phyloP scores from a whole-genome alignment of 2,888 invertebrate genomes.

The Caenorhabditis angaria region DNA sequence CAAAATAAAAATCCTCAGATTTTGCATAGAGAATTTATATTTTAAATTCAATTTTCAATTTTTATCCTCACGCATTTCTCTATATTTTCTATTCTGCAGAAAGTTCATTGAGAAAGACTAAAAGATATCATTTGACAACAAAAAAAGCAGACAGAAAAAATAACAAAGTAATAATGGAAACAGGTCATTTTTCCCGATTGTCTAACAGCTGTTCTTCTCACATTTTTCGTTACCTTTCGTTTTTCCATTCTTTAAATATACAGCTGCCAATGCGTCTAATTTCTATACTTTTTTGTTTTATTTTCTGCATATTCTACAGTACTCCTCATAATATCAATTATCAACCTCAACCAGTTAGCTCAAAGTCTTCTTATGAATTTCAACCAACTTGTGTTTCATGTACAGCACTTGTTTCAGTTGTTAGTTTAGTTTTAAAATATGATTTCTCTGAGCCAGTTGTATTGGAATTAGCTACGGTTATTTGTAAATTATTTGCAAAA shows the following conservation, averaged over 20 bases:
- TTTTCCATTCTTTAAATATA: not conserved
- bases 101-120: too few species aligned
- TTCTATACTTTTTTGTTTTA: not conserved
- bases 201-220: not conserved
- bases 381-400: constrained; percentile 34
- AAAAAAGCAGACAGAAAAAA: not conserved
- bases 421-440: constrained; percentile 46
- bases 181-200: not conserved
- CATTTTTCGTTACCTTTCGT: not conserved
- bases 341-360: not conserved
- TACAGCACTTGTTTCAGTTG: constrained; percentile 22
- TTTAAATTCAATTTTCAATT: too few species aligned
- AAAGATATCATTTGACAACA: not conserved
- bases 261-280: not conserved
- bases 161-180: constrained; percentile 9
- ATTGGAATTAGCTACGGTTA: constrained; percentile 57
- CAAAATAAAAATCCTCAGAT: too few species aligned
- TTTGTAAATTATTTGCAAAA: constrained; percentile 65
- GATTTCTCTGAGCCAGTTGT: constrained; percentile 61
- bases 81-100: too few species aligned
- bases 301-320: not conserved
- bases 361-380: constrained; percentile 13
- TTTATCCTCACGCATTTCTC: too few species aligned
- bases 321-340: too few species aligned
- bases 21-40: too few species aligned